Evolutionary conservation across 1,140 invertebrate genomes (phyloP), one percentile per base, ranked within the genome.

Genomic region (Pteromalus puparum): DNA sequence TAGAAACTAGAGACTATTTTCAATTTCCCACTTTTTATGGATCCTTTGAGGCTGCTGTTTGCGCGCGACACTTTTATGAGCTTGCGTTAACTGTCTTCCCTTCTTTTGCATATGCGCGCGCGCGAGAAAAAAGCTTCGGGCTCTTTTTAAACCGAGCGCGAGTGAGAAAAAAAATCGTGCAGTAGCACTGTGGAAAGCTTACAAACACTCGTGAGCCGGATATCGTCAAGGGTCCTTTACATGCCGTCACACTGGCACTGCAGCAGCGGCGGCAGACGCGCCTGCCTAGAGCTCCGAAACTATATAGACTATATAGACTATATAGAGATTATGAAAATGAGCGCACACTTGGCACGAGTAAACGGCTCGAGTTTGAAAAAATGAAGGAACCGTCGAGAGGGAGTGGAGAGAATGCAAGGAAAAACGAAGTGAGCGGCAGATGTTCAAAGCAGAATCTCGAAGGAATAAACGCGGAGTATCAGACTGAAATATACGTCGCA

Each of bases 401-500:
- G 34, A 30, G 13, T 3, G 7, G 12, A 42, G 72, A n/a, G 21
- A 9, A 28, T 74, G 34, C 10, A 15, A 76, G 9, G 38, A n/a
- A 48, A 76, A 48, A 73, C 72, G 15, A 21, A 21, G 53, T 34
- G 34, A 38, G 34, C 30, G 30, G 30, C 72, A 21, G 72, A 13
- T 21, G 9, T 26, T 76, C 73, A 72, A 65, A 79, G n/a, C 10
- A 15, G 68, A 83, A 72, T 84, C 48, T 75, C 68, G 42, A 75
- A 67, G 72, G 68, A 38, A 61, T 61, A 61, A 61, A 38, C 30
- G 53, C 10, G 38, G 38, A 26, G 67, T 70, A 82, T 78, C 75
- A 46, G 34, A 28, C 78, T 84, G 85, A 86, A 83, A 84, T 83
- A 75, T 77, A 79, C 48, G 75, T 81, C 79, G 82, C 76, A 82